These are phyloP conservation scores for Homalodisca vitripennis DNA, from an alignment of 1,140 invertebrate species.

Conservation along the genomic window DNA sequence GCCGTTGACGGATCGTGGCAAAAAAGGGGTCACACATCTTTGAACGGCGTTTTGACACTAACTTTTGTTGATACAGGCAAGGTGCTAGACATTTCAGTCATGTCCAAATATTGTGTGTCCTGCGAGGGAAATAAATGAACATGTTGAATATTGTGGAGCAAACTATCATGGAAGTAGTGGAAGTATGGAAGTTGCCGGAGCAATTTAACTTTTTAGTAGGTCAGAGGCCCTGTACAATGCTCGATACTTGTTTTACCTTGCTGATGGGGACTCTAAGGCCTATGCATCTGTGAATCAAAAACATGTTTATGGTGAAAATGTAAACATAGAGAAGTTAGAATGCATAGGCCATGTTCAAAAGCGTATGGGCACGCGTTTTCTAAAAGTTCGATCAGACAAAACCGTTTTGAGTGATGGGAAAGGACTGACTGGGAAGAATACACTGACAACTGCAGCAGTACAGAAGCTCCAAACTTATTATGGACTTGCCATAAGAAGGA, in stretches of 20 bases:
- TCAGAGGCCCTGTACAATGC: slow-evolving; percentile 32
- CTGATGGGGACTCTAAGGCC: slow-evolving; percentile 35
- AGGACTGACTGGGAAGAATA: slow-evolving; percentile 34
- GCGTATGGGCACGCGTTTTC: no score
- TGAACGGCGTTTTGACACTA: slow-evolving; percentile 32
- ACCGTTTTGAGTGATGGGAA: slow-evolving; percentile 27
- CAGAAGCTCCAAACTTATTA: slow-evolving; percentile 26
- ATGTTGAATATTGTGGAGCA: slow-evolving; percentile 31
- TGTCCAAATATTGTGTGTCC: slow-evolving; percentile 35
- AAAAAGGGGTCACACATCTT: slow-evolving; percentile 36
- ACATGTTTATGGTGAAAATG: slow-evolving; percentile 35
- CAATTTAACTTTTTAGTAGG: slow-evolving; percentile 19
- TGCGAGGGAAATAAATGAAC: background rate
- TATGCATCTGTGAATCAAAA: background rate
- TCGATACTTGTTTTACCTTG: slow-evolving; percentile 35
- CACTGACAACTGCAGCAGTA: slow-evolving; percentile 34
- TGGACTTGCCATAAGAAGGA: slow-evolving; percentile 27
- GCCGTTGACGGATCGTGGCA: slow-evolving; percentile 39
- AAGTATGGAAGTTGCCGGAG: slow-evolving; percentile 36
- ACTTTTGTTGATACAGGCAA: slow-evolving; percentile 25
- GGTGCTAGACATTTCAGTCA: slow-evolving; percentile 34
- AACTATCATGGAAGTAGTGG: slow-evolving; percentile 38
- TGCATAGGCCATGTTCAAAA: no score
- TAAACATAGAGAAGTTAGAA: no score
- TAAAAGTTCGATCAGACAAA: slow-evolving; percentile 3